These are phyloP conservation scores for Anoplolepis gracilipes DNA, from an alignment of 1,140 invertebrate species.

Conservation along the genomic window DNA sequence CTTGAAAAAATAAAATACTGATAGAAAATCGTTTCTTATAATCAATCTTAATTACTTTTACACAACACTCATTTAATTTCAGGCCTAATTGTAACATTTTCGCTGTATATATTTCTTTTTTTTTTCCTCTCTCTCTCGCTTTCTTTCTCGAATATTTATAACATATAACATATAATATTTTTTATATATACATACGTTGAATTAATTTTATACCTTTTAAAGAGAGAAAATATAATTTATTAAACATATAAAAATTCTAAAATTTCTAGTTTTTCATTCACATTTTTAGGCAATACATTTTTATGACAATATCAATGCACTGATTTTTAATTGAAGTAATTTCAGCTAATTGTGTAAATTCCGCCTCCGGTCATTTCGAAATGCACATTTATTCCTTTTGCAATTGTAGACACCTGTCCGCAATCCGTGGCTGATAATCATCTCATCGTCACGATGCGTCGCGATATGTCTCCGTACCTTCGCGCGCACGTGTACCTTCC, in stretches of 20 bases:
- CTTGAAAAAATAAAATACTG: background rate
- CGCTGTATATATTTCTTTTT: background rate
- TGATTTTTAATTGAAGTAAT: constrained; percentile 7
- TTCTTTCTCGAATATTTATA: too few species aligned
- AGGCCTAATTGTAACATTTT: background rate
- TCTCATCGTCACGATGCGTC: background rate
- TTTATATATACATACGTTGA: too few species aligned
- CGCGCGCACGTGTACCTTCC: background rate
- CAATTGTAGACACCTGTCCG: background rate
- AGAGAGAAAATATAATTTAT: too few species aligned
- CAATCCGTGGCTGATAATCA: background rate
- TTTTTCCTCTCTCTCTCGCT: too few species aligned
- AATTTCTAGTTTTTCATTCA: background rate
- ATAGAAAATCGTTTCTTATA: background rate
- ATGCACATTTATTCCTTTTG: background rate
- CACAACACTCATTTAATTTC: background rate
- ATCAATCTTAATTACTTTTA: background rate
- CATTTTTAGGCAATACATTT: background rate
- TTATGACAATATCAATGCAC: background rate
- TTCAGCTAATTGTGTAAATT: background rate
- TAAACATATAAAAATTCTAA: background rate
- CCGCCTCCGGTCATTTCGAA: background rate
- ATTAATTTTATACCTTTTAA: too few species aligned
- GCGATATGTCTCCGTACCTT: background rate
- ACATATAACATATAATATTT: too few species aligned